These are phyloP conservation scores for Drosophila antonietae DNA, from an alignment of 2,888 invertebrate genomes.

Conservation along the genomic window DNA sequence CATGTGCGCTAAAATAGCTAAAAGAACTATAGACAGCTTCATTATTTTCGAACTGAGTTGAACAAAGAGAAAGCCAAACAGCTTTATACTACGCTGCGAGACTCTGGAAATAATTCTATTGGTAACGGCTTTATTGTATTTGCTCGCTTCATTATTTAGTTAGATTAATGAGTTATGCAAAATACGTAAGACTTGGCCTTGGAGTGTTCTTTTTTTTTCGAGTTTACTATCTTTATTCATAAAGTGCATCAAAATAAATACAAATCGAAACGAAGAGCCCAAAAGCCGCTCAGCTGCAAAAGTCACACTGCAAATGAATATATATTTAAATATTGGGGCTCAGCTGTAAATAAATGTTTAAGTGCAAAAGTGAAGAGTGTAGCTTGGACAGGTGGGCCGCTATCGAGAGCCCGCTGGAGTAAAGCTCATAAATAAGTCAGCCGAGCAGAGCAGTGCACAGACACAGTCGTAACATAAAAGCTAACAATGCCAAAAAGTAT, in stretches of 20 bases:
- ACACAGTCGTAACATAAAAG: constrained; percentile 24
- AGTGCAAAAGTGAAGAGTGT: constrained; percentile 42
- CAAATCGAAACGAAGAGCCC: not conserved
- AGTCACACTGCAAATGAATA: not conserved
- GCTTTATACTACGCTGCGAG: not conserved
- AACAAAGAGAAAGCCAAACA: not conserved
- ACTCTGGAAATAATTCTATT: not conserved
- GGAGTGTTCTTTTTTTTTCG: too few relatives aligned
- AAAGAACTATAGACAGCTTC: not conserved
- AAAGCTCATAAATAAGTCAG: constrained; percentile 51
- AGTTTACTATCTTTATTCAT: too few relatives aligned
- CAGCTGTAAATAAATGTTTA: constrained; percentile 51
- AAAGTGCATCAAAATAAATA: not conserved
- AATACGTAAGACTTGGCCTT: too few relatives aligned
- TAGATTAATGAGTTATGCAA: too few relatives aligned
- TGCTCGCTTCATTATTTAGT: not conserved
- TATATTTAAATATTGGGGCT: not conserved
- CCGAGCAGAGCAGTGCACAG: constrained; percentile 21
- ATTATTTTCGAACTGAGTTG: not conserved
- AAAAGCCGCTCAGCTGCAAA: not conserved
- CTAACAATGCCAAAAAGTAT: constrained; percentile 63
- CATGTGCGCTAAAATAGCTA: not conserved
- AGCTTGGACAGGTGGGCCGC: constrained; percentile 45
- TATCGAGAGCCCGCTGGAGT: constrained; percentile 26
- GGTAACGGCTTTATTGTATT: not conserved